Conservation (phyloP, 2,888 invertebrate genomes). For the Sepioteuthis lessoniana region DNA sequence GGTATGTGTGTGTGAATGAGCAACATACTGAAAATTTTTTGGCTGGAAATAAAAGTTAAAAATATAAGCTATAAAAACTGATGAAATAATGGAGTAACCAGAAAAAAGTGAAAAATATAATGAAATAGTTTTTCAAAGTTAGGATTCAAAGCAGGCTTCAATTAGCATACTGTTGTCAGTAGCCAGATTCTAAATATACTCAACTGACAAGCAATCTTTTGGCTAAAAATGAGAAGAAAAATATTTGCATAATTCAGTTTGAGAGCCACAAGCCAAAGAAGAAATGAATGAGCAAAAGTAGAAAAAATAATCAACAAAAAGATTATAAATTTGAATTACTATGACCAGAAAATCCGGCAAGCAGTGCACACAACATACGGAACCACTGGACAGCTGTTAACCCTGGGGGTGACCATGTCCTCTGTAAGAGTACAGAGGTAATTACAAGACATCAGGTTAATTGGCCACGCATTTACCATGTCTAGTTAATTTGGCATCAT, state of each 20-base stretch:
- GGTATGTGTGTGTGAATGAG: no score
- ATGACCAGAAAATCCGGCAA: no score
- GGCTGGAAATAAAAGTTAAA: no score
- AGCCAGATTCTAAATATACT: slow-evolving; percentile 18
- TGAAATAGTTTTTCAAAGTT: not conserved
- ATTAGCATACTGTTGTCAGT: slow-evolving; percentile 33
- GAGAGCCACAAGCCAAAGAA: not conserved
- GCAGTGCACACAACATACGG: no score
- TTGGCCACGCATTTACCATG: no score
- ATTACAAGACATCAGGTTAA: no score
- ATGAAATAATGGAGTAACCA: not conserved
- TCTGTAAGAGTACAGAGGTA: no score
- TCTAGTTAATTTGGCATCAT: no score
- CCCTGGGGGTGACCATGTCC: no score
- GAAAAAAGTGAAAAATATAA: not conserved
- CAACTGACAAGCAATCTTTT: not conserved
- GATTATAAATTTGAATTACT: no score
- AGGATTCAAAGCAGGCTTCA: not conserved
- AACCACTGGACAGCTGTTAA: no score
- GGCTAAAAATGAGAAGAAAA: slow-evolving; percentile 33
- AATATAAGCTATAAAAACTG: not conserved
- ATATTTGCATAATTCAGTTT: slow-evolving; percentile 33
- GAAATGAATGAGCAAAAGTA: not conserved
- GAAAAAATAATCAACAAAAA: not conserved
- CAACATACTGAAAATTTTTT: no score